phyloP scores from a whole-genome alignment of 1,140 invertebrate species.

The Neelides sp. region DNA sequence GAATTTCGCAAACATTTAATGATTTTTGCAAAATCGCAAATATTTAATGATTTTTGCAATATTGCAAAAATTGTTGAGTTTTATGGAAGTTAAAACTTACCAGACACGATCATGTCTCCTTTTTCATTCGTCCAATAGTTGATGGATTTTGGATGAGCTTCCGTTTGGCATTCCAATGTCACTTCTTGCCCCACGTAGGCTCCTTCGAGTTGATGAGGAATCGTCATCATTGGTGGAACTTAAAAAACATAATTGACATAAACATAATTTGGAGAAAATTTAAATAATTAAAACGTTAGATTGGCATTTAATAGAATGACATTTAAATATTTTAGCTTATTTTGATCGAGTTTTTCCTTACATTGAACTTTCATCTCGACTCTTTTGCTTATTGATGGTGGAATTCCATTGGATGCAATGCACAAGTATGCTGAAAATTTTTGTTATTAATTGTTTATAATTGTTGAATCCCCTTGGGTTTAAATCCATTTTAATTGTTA shows the following conservation, averaged over 20 bases:
- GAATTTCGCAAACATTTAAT: too few relatives aligned
- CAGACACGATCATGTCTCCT: constrained; percentile 76
- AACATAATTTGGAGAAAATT: background rate
- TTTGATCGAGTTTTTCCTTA: constrained; percentile 44
- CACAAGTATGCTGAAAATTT: too few relatives aligned
- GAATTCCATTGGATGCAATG: constrained; percentile 60
- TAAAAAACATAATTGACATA: constrained; percentile 31
- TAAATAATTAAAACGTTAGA: background rate
- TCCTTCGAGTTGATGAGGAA: constrained; percentile 70
- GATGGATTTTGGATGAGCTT: constrained; percentile 75
- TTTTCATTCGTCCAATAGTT: constrained; percentile 76
- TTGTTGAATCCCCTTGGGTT: too few relatives aligned
- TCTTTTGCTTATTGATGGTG: constrained; percentile 72
- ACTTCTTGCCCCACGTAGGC: constrained; percentile 70
- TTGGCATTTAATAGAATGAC: too few relatives aligned
- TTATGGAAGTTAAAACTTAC: too few relatives aligned
- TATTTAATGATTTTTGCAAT: too few relatives aligned
- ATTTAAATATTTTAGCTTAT: background rate
- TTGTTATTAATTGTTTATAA: too few relatives aligned
- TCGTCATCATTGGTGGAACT: constrained; percentile 79
- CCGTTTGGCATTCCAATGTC: constrained; percentile 64
- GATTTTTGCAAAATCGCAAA: too few relatives aligned
- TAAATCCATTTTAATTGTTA: too few relatives aligned
- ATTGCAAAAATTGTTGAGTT: too few relatives aligned
- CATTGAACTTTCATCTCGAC: constrained; percentile 77